A percentile compares a stretch with the other conserved stretches of the same genome.
Conservation (phyloP, 2,113 vertebrate genomes). For the Procavia capensis region DNA sequence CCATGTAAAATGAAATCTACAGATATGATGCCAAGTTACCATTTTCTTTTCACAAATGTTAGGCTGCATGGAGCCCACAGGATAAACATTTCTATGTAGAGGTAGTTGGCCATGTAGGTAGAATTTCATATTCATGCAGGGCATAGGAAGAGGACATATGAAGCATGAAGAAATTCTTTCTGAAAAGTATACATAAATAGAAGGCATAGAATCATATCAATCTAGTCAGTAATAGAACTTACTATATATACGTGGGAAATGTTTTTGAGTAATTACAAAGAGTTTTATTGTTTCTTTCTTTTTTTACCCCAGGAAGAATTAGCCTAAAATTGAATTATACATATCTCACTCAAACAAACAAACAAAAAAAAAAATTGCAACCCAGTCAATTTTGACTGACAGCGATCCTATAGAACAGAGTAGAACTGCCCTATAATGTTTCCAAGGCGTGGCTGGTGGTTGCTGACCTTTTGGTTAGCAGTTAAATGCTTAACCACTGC, state of each 20-base stretch:
- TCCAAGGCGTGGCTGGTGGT: too few relatives aligned
- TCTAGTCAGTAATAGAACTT: not conserved
- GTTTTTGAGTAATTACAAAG: not conserved
- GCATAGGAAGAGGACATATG: not conserved
- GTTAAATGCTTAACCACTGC: too few relatives aligned
- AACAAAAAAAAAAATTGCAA: too few relatives aligned
- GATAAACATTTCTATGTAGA: not conserved
- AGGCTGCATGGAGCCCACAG: not conserved
- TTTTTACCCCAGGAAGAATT: not conserved
- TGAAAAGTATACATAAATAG: not conserved
- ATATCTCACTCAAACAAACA: not conserved
- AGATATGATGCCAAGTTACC: not conserved
- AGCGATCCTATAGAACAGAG: too few relatives aligned
- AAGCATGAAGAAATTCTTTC: not conserved
- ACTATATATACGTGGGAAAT: not conserved
- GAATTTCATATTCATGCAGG: not conserved
- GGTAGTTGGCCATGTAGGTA: not conserved
- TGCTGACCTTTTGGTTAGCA: too few relatives aligned
- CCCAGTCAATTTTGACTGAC: too few relatives aligned
- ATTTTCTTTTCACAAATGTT: constrained; percentile 8
- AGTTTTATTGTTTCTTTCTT: not conserved
- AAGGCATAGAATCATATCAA: not conserved
- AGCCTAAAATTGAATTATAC: not conserved
- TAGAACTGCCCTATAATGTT: too few relatives aligned
- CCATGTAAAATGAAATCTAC: not conserved